Evolutionary conservation across 2,888 invertebrate genomes (phyloP), one percentile per base, ranked within the genome.

Genomic region (Cantharis rufa): DNA sequence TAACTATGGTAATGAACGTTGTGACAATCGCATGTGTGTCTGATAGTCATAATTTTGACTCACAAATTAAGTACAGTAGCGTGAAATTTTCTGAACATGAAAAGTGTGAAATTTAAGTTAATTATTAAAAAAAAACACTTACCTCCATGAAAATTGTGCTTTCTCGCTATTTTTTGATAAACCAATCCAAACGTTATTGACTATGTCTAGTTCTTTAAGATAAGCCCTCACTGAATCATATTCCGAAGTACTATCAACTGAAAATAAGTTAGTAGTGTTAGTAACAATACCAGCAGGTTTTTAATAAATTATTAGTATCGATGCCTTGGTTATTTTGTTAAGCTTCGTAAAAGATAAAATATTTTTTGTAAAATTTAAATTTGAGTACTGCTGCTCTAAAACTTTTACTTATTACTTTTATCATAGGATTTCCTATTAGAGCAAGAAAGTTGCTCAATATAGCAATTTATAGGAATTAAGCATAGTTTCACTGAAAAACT

Each of bases 161-260:
- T 92, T 92, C 75, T 92, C 92, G 83, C 92, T 91, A 83, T 92
- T 92, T 83, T 93, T 92, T 84, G 94, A 94, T 80, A 95, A 90
- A 77, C 94, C 94, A 83, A 94, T 94, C 94, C 94, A 95, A 78
- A 94, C 93, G 72, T 93, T 92, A 85, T 92, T 93, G 63, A 92
- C 91, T 78, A 94, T 93, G 86, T 94, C 94, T 88, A 94, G 87
- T 86, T 94, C 94, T 86, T 94, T 94, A 80, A 94, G 90, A 85
- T 94, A 94, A 27, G 94, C 93, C 80, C 94, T 90, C 72, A 94
- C 93, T 62, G 94, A 94, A 85, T 94, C 94, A 85, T 93, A 94
- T 88, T 94, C 94, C 62, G 92, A 93, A 79, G 93, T 92, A 77
- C 92, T 93, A 85, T 94, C 94, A 84, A 94, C 94, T 95, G 90